phyloP scores from a whole-genome alignment of 2,113 vertebrate species.

The Butastur rufipennis region DNA sequence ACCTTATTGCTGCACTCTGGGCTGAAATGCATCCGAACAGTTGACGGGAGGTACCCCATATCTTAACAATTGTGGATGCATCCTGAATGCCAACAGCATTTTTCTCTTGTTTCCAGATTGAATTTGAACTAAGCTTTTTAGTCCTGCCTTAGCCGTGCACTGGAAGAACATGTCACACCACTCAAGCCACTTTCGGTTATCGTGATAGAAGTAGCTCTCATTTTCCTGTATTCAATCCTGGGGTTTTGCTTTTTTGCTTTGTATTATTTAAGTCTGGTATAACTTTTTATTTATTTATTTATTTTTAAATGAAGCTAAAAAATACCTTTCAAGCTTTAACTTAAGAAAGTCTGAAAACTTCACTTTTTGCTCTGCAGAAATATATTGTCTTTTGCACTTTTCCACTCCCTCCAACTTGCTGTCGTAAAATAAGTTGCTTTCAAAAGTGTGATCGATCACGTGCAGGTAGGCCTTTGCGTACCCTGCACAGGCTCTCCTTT shows the following conservation, averaged over 20 bases:
- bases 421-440: neutral
- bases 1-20: neutral
- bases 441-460: fast-evolving
- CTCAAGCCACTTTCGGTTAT: neutral
- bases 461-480: neutral
- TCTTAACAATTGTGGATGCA: neutral
- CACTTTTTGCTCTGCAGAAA: neutral
- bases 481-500: neutral
- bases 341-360: neutral
- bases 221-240: neutral
- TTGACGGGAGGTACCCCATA: neutral
- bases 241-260: neutral
- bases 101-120: neutral
- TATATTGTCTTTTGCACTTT: neutral
- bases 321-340: neutral
- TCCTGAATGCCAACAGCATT: neutral
- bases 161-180: neutral
- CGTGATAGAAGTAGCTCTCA: neutral
- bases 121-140: neutral
- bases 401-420: neutral
- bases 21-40: neutral
- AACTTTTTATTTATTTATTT: neutral
- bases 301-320: neutral
- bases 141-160: neutral
- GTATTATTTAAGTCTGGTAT: neutral